phyloP scores from a whole-genome alignment of 2,797 vertebrate genomes.

The Premnoplex brunnescens region DNA sequence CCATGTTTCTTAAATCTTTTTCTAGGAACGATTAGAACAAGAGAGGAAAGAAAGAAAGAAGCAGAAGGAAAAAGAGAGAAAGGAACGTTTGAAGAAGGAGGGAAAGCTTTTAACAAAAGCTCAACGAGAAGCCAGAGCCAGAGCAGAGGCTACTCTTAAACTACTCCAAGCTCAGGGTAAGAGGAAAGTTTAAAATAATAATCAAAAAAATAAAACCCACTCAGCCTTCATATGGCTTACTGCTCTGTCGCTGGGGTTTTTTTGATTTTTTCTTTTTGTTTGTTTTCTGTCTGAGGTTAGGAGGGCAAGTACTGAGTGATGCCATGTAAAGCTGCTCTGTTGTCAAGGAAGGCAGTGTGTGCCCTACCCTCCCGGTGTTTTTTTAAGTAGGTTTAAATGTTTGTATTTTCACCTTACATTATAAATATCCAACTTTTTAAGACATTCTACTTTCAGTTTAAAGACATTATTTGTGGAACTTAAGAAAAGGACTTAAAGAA shows the following conservation, averaged over 20 bases:
- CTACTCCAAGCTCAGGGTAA: slow-evolving; percentile 93
- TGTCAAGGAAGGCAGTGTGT: background rate
- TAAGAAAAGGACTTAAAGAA: background rate
- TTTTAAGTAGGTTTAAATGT: background rate
- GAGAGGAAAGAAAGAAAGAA: slow-evolving; percentile 96
- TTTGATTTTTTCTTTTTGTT: background rate
- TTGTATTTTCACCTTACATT: background rate
- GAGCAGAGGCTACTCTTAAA: slow-evolving; percentile 90
- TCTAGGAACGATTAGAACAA: slow-evolving; percentile 91
- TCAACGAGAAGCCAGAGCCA: slow-evolving; percentile 89
- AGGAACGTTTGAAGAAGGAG: slow-evolving; percentile 96
- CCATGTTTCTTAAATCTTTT: background rate
- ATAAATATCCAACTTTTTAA: background rate
- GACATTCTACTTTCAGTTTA: background rate
- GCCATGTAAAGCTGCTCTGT: background rate
- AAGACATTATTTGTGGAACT: background rate
- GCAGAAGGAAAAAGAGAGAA: slow-evolving; percentile 97
- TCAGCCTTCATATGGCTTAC: fast-evolving
- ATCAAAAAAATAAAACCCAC: background rate
- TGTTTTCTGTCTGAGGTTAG: background rate
- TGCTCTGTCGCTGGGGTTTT: background rate
- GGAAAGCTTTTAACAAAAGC: slow-evolving; percentile 94
- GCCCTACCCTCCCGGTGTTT: fast-evolving
- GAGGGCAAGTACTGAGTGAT: background rate
- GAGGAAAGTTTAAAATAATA: background rate